These are phyloP conservation scores for Suillia variegata DNA, from an alignment of 2,888 invertebrate genomes.

Conservation along the genomic window DNA sequence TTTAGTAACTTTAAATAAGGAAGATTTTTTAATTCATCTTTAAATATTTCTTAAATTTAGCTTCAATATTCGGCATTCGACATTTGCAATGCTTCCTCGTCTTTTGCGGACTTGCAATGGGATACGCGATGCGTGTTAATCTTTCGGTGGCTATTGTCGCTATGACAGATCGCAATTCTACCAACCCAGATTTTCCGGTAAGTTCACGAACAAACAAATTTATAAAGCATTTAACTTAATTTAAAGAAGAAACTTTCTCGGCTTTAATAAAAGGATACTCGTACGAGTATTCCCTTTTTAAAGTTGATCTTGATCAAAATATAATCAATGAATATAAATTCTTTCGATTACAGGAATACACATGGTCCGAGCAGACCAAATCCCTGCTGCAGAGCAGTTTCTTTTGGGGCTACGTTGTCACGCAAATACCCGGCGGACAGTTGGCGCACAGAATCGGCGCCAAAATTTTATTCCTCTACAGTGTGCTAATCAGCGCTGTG, in stretches of 20 bases:
- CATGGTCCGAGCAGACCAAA: conserved; percentile 64
- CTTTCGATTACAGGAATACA: conserved; percentile 59
- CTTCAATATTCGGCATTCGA: conserved; percentile 65
- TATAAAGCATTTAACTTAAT: background rate
- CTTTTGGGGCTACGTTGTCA: conserved; percentile 68
- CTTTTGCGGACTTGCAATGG: conserved; percentile 67
- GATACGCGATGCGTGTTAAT: conserved; percentile 71
- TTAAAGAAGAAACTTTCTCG: no score
- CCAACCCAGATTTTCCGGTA: conserved; percentile 60
- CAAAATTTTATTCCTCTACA: conserved; percentile 64
- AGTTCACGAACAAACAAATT: no score
- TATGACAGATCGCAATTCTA: conserved; percentile 68
- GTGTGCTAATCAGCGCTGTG: conserved; percentile 65
- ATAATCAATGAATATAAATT: no score
- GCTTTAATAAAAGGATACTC: no score
- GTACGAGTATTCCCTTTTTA: no score
- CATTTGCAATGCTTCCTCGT: conserved; percentile 69
- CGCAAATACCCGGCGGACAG: conserved; percentile 67
- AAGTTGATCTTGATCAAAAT: no score
- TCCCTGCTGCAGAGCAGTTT: conserved; percentile 66
- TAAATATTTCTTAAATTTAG: conserved; percentile 50
- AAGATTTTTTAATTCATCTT: no score
- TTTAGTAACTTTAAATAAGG: no score
- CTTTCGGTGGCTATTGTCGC: conserved; percentile 77
- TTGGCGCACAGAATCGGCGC: conserved; percentile 72